Evolutionary conservation across 1,140 invertebrate species (phyloP).

Genomic region (Dinoponera quadriceps): DNA sequence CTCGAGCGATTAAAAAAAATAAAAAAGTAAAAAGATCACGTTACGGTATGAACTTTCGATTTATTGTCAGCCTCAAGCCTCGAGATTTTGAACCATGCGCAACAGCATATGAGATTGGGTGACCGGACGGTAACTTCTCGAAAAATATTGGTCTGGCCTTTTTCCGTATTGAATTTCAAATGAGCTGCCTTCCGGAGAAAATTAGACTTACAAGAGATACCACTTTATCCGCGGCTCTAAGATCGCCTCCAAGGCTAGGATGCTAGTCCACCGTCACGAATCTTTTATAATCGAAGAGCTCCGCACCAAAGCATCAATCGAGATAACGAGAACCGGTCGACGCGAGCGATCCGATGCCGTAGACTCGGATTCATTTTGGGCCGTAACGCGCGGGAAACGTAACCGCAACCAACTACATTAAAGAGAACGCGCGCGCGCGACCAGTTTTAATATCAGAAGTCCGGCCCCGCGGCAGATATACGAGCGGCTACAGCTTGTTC

Average conservation of each 20-base stretch:
- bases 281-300: constrained; percentile 60
- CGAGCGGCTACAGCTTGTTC: constrained; percentile 23
- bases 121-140: not conserved
- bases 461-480: constrained; percentile 34
- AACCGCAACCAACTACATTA: constrained; percentile 60
- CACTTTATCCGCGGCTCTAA: constrained; percentile 37
- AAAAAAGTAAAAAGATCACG: too few species aligned
- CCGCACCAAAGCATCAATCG: constrained; percentile 50
- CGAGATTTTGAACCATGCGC: constrained; percentile 1
- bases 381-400: constrained; percentile 58
- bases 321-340: constrained; percentile 71
- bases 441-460: constrained; percentile 54
- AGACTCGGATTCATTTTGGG: constrained; percentile 61
- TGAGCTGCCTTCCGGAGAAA: constrained; percentile 51
- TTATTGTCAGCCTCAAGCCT: not conserved
- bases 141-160: constrained; percentile 55
- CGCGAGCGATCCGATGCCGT: constrained; percentile 23
- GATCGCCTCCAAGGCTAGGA: constrained; percentile 27
- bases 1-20: not conserved
- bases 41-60: not conserved
- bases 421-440: constrained; percentile 14
- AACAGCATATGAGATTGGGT: not conserved
- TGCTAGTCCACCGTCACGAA: constrained; percentile 24
- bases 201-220: constrained; percentile 60
- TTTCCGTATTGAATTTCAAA: constrained; percentile 59